phyloP scores from a whole-genome alignment of 1,140 invertebrate species.

The Parasteatoda tepidariorum region DNA sequence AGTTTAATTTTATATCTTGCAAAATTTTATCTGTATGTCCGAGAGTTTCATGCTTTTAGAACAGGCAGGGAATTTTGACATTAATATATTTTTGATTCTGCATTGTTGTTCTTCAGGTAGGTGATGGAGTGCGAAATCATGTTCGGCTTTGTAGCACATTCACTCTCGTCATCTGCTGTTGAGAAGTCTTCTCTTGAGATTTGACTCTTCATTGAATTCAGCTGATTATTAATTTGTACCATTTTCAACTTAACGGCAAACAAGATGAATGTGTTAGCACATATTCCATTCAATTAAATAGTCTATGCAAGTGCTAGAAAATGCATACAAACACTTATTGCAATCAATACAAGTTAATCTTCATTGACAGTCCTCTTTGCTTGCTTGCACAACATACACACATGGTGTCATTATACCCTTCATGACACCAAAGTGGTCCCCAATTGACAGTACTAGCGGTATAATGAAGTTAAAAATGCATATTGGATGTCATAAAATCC shows the following conservation, averaged over 20 bases:
- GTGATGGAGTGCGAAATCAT: no score
- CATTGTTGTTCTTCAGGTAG: no score
- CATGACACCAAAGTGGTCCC: not conserved
- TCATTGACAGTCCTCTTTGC: not conserved
- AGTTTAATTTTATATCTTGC: no score
- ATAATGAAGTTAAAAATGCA: not conserved
- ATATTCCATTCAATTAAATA: slow-evolving; percentile 37
- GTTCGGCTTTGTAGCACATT: no score
- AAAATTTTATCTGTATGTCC: no score
- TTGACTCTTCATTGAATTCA: no score
- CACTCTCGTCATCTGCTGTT: no score
- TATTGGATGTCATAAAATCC: not conserved
- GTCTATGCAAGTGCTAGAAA: slow-evolving; percentile 19
- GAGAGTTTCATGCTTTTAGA: no score
- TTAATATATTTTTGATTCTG: no score
- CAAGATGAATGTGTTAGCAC: slow-evolving; percentile 44
- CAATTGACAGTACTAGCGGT: not conserved
- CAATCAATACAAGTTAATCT: not conserved
- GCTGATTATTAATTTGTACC: no score
- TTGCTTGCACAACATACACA: not conserved
- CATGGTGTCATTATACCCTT: not conserved
- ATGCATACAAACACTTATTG: slow-evolving; percentile 31
- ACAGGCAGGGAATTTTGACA: no score
- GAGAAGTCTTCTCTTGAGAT: no score
- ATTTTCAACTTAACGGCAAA: not conserved